Conservation (phyloP, 2,113 vertebrate genomes). For the Elephantulus edwardii region DNA sequence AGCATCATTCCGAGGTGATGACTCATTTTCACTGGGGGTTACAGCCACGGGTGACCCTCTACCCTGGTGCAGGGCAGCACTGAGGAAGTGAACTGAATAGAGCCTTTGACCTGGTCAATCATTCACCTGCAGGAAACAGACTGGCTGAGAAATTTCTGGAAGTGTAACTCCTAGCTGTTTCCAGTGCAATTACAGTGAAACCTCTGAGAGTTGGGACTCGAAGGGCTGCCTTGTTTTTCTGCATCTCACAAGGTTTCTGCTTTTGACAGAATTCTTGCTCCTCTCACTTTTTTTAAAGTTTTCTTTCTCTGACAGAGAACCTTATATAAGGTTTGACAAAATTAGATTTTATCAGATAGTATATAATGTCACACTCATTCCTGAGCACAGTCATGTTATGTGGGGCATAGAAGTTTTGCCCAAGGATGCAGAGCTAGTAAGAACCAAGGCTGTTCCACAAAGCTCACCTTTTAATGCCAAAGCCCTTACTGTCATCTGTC, state of each 20-base stretch:
- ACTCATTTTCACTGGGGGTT: conserved; percentile 49
- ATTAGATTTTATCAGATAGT: not conserved
- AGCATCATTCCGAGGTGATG: conserved; percentile 96
- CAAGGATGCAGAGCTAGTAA: not conserved
- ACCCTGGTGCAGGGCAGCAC: conserved; percentile 57
- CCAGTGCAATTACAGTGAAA: not conserved
- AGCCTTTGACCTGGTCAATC: conserved; percentile 72
- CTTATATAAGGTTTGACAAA: not conserved
- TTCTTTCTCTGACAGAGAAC: not conserved
- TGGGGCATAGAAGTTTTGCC: not conserved
- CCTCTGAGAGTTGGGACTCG: not conserved
- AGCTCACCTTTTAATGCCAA: not conserved
- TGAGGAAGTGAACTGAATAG: conserved; percentile 69
- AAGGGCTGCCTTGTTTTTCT: not conserved
- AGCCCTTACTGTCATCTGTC: conserved; percentile 40
- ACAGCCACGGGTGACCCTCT: conserved; percentile 34
- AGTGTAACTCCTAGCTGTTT: conserved; percentile 10
- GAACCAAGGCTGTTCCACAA: not conserved
- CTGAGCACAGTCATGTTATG: not conserved
- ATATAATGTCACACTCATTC: not conserved
- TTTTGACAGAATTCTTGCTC: not conserved
- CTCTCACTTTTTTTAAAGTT: too few species aligned
- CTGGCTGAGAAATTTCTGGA: conserved; percentile 71
- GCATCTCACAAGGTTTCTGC: not conserved
- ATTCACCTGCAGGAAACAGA: conserved; percentile 73